These are phyloP conservation scores for Andrena camellia DNA, from an alignment of 2,888 invertebrate genomes.

Conservation along the genomic window DNA sequence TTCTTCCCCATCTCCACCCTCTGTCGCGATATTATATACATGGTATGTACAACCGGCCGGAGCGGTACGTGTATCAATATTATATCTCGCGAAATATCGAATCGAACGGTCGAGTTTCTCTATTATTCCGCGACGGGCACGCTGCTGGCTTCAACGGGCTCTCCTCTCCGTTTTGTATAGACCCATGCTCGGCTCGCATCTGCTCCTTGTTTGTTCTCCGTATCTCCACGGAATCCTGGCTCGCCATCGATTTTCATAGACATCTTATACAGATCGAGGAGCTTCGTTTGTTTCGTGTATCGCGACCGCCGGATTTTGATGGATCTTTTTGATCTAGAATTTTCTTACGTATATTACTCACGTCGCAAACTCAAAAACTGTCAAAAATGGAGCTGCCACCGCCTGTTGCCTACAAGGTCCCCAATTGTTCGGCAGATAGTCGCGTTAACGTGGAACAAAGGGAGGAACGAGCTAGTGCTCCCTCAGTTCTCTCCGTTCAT, in stretches of 20 bases:
- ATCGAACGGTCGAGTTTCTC: slow-evolving; percentile 63
- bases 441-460: background rate
- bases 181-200: slow-evolving; percentile 8
- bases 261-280: background rate
- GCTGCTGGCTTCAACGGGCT: slow-evolving; percentile 18
- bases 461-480: too few relatives aligned
- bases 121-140: slow-evolving; percentile 52
- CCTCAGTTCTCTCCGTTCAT: background rate
- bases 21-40: slow-evolving; percentile 48
- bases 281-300: background rate
- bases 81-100: slow-evolving; percentile 76
- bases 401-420: background rate
- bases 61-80: slow-evolving; percentile 73
- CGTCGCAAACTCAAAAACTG: background rate
- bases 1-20: slow-evolving; percentile 49
- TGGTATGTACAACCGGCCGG: slow-evolving; percentile 4
- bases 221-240: background rate
- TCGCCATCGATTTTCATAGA: slow-evolving; percentile 22
- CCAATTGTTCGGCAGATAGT: background rate
- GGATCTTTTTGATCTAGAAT: background rate
- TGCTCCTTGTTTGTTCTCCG: slow-evolving; percentile 18
- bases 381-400: background rate
- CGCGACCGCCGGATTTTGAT: background rate
- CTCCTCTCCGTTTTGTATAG: slow-evolving; percentile 35
- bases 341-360: background rate